phyloP scores from a whole-genome alignment of 2,888 invertebrate species.

The Drosophila neonasuta region DNA sequence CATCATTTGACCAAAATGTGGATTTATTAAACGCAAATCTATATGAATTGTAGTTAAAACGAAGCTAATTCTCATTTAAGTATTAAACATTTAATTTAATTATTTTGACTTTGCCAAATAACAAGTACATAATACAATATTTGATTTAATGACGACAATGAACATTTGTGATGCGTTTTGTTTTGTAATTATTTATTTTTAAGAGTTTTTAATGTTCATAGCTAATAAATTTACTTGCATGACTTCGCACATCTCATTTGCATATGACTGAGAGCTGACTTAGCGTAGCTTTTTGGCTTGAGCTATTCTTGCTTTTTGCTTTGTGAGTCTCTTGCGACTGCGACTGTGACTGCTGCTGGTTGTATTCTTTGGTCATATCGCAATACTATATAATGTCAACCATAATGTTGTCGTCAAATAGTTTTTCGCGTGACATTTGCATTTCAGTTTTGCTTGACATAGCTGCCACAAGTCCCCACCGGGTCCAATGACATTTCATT shows the following conservation, averaged over 20 bases:
- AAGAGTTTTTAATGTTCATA: constrained; percentile 56
- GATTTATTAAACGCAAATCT: constrained; percentile 4
- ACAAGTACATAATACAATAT: neutral
- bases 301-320: constrained; percentile 9
- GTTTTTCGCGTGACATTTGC: constrained; percentile 80
- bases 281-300: constrained; percentile 19
- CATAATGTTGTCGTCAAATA: constrained; percentile 78
- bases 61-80: neutral
- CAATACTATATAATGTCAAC: constrained; percentile 75
- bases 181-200: constrained; percentile 53
- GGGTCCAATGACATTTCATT: constrained; percentile 78
- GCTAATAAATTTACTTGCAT: constrained; percentile 69
- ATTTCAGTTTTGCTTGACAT: constrained; percentile 67
- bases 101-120: neutral
- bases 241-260: constrained; percentile 69
- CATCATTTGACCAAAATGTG: constrained; percentile 18
- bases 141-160: constrained; percentile 32
- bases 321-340: constrained; percentile 40
- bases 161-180: constrained; percentile 42
- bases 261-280: constrained; percentile 58
- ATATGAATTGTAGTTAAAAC: neutral
- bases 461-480: constrained; percentile 13
- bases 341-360: constrained; percentile 6
- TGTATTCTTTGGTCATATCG: constrained; percentile 54
- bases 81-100: neutral